Conservation (phyloP, 2,113 vertebrate species). For the Aptenodytes forsteri region DNA sequence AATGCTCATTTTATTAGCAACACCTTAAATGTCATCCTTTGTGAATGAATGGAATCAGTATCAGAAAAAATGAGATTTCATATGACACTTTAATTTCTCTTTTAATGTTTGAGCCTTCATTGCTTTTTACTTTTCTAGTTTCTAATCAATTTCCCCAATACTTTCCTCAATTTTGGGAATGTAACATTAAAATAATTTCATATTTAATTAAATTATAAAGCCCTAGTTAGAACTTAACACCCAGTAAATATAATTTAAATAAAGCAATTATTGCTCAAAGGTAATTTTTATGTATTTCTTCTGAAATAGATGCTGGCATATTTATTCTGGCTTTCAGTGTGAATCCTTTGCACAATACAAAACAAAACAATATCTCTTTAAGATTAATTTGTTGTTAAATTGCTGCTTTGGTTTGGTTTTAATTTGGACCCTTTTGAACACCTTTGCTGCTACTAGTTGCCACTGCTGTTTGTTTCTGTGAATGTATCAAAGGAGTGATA, state of each 20-base stretch:
- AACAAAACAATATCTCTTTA: conserved; percentile 1
- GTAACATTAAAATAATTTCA: conserved; percentile 44
- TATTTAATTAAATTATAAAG: conserved; percentile 75
- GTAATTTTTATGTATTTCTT: conserved; percentile 61
- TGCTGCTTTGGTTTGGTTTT: neutral
- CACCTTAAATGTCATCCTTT: conserved; percentile 15
- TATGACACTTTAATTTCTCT: conserved; percentile 59
- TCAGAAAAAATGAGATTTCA: conserved; percentile 65
- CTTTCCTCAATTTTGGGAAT: conserved; percentile 57
- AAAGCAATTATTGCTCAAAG: conserved; percentile 66
- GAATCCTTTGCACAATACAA: conserved; percentile 12
- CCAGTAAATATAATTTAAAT: conserved; percentile 71
- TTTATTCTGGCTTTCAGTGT: conserved; percentile 7
- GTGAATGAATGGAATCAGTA: conserved; percentile 48
- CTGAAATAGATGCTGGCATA: neutral
- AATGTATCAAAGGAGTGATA: neutral
- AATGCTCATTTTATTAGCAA: conserved; percentile 57
- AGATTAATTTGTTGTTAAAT: neutral
- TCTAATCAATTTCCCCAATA: conserved; percentile 61
- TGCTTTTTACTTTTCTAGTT: conserved; percentile 62
- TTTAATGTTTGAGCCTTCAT: conserved; percentile 55
- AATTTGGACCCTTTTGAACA: neutral
- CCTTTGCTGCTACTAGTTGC: neutral
- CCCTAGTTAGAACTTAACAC: conserved; percentile 48
- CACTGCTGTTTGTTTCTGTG: neutral